Evolutionary conservation across 2,888 invertebrate species (phyloP).

Genomic region (Himalopsyche tibetana): DNA sequence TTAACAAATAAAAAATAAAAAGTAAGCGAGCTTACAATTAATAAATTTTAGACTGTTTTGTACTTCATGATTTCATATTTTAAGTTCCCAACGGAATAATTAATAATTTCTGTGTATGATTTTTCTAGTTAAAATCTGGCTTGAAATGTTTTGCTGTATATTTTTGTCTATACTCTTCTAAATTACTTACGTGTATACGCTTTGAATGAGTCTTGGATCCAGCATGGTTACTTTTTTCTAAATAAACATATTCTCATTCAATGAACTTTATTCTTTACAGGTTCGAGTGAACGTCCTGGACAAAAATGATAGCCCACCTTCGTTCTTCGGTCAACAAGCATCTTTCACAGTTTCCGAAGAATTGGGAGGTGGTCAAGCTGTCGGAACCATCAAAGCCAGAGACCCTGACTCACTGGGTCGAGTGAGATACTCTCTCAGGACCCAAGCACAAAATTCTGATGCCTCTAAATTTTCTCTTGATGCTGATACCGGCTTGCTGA

Average conservation of each 20-base stretch:
- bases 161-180: no score
- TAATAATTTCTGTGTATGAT: no score
- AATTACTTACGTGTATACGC: background rate
- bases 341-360: constrained; percentile 90
- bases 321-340: constrained; percentile 84
- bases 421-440: constrained; percentile 84
- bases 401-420: constrained; percentile 92
- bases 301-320: constrained; percentile 96
- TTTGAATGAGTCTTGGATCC: background rate
- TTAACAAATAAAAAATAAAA: no score
- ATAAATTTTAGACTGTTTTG: no score
- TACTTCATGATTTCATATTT: no score
- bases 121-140: no score
- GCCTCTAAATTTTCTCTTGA: constrained; percentile 83
- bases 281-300: constrained; percentile 90
- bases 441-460: constrained; percentile 72
- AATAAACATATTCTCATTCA: background rate
- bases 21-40: no score
- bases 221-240: no score
- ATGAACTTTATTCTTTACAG: constrained; percentile 77
- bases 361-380: constrained; percentile 86
- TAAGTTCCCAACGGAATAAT: no score
- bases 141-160: no score
- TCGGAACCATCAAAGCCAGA: constrained; percentile 86
- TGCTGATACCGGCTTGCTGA: constrained; percentile 82